Percentiles rank a stretch among this genome's conserved stretches.
Evolutionary conservation across 2,888 invertebrate genomes (phyloP).

Genomic region (Dryobotodes eremita): DNA sequence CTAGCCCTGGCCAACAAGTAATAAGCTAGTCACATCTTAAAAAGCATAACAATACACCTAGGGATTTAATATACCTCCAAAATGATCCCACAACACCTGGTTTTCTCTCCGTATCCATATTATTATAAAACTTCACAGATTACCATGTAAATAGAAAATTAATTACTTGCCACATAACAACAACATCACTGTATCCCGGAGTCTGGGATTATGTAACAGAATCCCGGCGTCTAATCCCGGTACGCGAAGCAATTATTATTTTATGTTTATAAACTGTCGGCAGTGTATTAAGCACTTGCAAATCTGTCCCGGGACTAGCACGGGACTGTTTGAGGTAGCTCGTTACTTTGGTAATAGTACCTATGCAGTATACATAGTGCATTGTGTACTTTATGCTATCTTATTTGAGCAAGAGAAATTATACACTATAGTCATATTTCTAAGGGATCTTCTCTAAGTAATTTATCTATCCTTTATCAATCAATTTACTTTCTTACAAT

Average conservation of each 20-base stretch:
- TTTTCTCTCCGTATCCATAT: neutral
- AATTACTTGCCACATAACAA: constrained; percentile 53
- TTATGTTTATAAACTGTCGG: constrained; percentile 60
- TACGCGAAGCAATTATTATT: constrained; percentile 56
- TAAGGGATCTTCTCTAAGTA: neutral
- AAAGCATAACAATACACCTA: no score
- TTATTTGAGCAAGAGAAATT: neutral
- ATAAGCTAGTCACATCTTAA: no score
- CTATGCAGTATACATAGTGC: neutral
- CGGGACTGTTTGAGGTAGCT: constrained; percentile 7
- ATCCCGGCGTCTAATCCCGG: constrained; percentile 53
- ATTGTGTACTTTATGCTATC: neutral
- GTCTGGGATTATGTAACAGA: constrained; percentile 53
- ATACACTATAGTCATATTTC: neutral
- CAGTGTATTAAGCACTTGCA: constrained; percentile 44
- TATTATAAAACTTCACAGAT: constrained; percentile 47
- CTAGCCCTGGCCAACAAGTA: no score
- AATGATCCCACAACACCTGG: neutral
- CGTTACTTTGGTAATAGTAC: constrained; percentile 14
- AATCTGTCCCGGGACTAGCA: constrained; percentile 51
- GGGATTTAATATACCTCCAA: no score
- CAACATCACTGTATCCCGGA: constrained; percentile 42
- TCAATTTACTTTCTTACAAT: neutral
- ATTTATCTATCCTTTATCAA: neutral
- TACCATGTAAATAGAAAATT: constrained; percentile 57